These are phyloP conservation scores for Zaprionus tsacasi DNA, from an alignment of 1,140 invertebrate species.

Conservation along the genomic window DNA sequence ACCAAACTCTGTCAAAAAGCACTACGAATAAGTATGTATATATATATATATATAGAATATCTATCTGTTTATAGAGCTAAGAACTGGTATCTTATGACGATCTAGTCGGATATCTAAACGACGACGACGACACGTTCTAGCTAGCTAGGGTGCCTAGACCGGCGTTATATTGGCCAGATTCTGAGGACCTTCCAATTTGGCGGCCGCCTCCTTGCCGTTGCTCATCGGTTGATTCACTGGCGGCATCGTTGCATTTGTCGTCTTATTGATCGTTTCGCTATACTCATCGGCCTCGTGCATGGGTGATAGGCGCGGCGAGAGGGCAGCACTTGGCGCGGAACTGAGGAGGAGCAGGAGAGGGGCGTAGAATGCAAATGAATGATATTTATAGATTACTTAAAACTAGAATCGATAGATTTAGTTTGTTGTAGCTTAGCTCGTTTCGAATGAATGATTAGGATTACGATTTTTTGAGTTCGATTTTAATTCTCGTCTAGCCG, in stretches of 20 bases:
- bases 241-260: conserved; percentile 9
- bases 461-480: neutral
- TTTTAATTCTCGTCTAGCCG: conserved; percentile 16
- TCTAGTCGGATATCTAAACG: conserved; percentile 4
- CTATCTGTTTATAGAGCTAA: conserved; percentile 45
- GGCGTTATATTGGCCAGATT: conserved; percentile 66
- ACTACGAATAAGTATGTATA: conserved; percentile 51
- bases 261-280: conserved; percentile 53
- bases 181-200: conserved; percentile 58
- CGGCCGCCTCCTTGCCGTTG: conserved; percentile 68
- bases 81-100: conserved; percentile 24
- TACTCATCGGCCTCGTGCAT: conserved; percentile 80
- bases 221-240: conserved; percentile 23
- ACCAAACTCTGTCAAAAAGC: conserved; percentile 48
- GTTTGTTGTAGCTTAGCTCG: neutral
- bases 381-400: conserved; percentile 29
- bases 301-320: conserved; percentile 76
- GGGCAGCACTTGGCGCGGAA: conserved; percentile 62
- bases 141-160: conserved; percentile 50
- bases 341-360: conserved; percentile 43
- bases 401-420: neutral
- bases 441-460: neutral
- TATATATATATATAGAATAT: conserved; percentile 45
- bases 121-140: conserved; percentile 11
- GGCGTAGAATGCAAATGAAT: conserved; percentile 47